Percentiles rank a stretch among this genome's conserved stretches.
Evolutionary conservation across 1,140 invertebrate genomes (phyloP).

Genomic region (Saccostrea cuccullata): DNA sequence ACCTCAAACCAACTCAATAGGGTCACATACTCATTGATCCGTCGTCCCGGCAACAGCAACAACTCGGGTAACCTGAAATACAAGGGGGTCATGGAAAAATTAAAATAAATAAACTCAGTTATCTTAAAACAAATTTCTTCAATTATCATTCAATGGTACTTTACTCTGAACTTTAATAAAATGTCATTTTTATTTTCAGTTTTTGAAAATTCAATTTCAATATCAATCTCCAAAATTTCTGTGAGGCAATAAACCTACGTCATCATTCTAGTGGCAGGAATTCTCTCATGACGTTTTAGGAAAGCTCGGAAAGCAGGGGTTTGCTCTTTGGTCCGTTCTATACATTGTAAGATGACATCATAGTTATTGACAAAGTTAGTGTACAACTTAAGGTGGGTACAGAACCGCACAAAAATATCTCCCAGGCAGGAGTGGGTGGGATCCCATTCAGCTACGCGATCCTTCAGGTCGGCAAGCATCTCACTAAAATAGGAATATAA

Average conservation of each 20-base stretch:
- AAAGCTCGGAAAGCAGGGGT: constrained; percentile 73
- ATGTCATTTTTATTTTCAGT: no score
- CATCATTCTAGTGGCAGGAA: constrained; percentile 72
- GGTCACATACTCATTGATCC: constrained; percentile 72
- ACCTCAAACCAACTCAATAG: constrained; percentile 73
- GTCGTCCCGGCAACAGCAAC: constrained; percentile 64
- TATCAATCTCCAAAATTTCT: no score
- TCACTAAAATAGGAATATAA: constrained; percentile 57
- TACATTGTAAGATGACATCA: constrained; percentile 71
- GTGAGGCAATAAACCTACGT: constrained; percentile 63
- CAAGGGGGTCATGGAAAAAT: neutral
- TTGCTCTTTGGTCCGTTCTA: constrained; percentile 73
- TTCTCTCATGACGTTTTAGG: constrained; percentile 70
- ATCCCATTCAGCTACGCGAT: constrained; percentile 70
- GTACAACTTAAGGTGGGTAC: constrained; percentile 70
- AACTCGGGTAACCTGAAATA: constrained; percentile 63
- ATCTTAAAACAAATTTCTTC: no score
- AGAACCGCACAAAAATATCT: constrained; percentile 76
- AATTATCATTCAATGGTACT: no score
- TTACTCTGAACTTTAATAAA: no score
- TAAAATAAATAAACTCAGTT: neutral
- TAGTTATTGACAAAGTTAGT: constrained; percentile 76
- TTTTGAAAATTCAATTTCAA: no score
- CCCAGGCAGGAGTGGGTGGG: constrained; percentile 72
- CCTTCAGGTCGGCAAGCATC: constrained; percentile 69